These are phyloP conservation scores for Miniopterus natalensis DNA, from an alignment of 2,113 vertebrate species.

Conservation along the genomic window DNA sequence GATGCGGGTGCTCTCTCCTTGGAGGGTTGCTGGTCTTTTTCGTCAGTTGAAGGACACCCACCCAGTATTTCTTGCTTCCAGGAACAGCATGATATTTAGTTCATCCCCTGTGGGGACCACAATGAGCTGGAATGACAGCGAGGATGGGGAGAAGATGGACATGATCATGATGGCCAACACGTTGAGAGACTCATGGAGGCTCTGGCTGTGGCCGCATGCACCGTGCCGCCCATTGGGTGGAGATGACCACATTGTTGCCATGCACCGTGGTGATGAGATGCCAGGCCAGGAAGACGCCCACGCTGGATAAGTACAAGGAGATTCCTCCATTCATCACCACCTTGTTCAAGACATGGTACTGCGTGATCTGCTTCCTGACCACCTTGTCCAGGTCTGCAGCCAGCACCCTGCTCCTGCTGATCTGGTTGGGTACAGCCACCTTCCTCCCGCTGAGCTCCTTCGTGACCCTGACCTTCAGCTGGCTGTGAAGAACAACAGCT, in stretches of 20 bases:
- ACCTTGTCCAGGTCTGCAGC: constrained; percentile 83
- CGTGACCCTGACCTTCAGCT: constrained; percentile 90
- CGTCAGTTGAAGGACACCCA: constrained; percentile 92
- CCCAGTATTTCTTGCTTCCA: constrained; percentile 89
- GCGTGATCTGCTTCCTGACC: constrained; percentile 85
- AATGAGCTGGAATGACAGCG: constrained; percentile 91
- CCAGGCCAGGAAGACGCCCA: constrained; percentile 91
- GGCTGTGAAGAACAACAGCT: constrained; percentile 88
- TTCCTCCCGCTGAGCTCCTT: constrained; percentile 87
- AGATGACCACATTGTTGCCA: constrained; percentile 92
- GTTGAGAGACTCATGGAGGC: constrained; percentile 93
- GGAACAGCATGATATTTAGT: constrained; percentile 92
- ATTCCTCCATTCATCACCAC: constrained; percentile 91
- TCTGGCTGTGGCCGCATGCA: constrained; percentile 89
- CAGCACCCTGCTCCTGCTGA: constrained; percentile 86
- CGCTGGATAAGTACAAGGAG: constrained; percentile 91
- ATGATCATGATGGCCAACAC: constrained; percentile 92
- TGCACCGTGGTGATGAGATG: constrained; percentile 92
- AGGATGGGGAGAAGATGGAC: constrained; percentile 91
- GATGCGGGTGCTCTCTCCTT: constrained; percentile 93
- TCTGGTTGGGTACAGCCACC: constrained; percentile 73
- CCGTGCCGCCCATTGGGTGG: constrained; percentile 91
- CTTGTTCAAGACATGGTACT: constrained; percentile 92
- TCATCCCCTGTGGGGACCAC: constrained; percentile 92
- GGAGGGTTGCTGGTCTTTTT: constrained; percentile 91